These are phyloP conservation scores for Mythimna albipuncta DNA, from an alignment of 2,888 invertebrate species.

Conservation along the genomic window DNA sequence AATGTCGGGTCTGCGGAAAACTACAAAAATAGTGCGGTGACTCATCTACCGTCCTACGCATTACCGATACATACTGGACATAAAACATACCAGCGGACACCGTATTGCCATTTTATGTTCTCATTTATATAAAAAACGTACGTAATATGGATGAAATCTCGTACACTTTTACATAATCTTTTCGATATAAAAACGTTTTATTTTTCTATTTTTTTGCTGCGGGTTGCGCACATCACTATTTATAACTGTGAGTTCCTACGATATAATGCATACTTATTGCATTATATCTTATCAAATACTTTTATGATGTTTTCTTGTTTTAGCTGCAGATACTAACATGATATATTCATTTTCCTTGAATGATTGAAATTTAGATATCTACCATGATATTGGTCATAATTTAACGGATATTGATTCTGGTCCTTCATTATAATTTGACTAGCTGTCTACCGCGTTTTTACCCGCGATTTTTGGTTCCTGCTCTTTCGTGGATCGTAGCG, in stretches of 20 bases:
- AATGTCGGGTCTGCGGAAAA: slow-evolving; percentile 55
- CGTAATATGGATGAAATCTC: slow-evolving; percentile 55
- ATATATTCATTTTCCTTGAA: slow-evolving; percentile 26
- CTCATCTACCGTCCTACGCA: slow-evolving; percentile 67
- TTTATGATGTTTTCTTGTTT: slow-evolving; percentile 25
- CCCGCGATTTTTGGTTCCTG: too few species aligned
- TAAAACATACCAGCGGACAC: slow-evolving; percentile 64
- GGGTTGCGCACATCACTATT: slow-evolving; percentile 45
- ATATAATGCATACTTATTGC: slow-evolving; percentile 9
- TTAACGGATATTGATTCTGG: not conserved
- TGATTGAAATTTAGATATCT: slow-evolving; percentile 14
- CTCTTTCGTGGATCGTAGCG: too few species aligned
- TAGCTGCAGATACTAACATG: slow-evolving; percentile 21
- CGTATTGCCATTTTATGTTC: slow-evolving; percentile 65
- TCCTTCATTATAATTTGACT: not conserved
- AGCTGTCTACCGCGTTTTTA: not conserved
- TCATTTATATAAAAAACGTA: slow-evolving; percentile 61
- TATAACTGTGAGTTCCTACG: slow-evolving; percentile 13
- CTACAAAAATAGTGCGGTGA: slow-evolving; percentile 71
- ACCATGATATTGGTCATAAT: not conserved
- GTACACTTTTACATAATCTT: slow-evolving; percentile 53
- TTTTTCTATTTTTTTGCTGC: slow-evolving; percentile 30
- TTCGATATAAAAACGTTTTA: slow-evolving; percentile 43
- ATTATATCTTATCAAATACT: too few species aligned
- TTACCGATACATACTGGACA: slow-evolving; percentile 60